These are phyloP conservation scores for Pholis gunnellus DNA, from an alignment of 2,113 vertebrate genomes.

Conservation along the genomic window DNA sequence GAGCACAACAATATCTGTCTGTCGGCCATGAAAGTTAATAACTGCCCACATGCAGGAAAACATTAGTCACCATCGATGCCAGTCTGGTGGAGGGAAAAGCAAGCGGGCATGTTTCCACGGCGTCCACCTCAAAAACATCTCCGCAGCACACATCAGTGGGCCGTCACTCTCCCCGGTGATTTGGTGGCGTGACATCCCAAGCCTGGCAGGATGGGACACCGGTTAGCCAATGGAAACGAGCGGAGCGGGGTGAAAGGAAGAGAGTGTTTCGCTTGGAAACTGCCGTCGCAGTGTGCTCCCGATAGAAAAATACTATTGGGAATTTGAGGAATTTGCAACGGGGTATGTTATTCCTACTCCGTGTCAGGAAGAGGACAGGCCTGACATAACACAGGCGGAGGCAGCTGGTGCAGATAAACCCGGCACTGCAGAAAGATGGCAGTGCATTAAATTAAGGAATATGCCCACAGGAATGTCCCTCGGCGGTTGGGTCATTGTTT, in stretches of 20 bases:
- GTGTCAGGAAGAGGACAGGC: constrained; percentile 71
- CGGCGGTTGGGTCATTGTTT: constrained; percentile 56
- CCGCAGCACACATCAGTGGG: constrained; percentile 5
- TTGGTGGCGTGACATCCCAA: constrained; percentile 15
- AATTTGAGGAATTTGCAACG: constrained; percentile 71
- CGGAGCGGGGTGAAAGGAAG: constrained; percentile 45
- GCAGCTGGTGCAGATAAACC: constrained; percentile 40
- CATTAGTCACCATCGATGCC: constrained; percentile 55
- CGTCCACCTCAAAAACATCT: constrained; percentile 45
- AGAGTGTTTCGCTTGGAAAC: constrained; percentile 64
- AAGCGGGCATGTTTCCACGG: constrained; percentile 49
- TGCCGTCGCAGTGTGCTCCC: constrained; percentile 42
- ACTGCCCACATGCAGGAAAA: constrained; percentile 46
- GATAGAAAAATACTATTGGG: constrained; percentile 33
- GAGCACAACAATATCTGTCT: constrained; percentile 32
- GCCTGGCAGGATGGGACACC: constrained; percentile 7
- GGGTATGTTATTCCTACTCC: constrained; percentile 62
- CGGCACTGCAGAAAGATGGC: constrained; percentile 14
- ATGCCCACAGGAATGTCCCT: constrained; percentile 60
- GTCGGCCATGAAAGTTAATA: constrained; percentile 23
- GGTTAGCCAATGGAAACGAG: constrained; percentile 25
- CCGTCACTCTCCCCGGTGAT: constrained; percentile 7
- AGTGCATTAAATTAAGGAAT: constrained; percentile 24
- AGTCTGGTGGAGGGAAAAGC: constrained; percentile 48
- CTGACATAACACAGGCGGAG: constrained; percentile 62